phyloP scores from a whole-genome alignment of 2,113 vertebrate genomes.

The Mobula birostris region DNA sequence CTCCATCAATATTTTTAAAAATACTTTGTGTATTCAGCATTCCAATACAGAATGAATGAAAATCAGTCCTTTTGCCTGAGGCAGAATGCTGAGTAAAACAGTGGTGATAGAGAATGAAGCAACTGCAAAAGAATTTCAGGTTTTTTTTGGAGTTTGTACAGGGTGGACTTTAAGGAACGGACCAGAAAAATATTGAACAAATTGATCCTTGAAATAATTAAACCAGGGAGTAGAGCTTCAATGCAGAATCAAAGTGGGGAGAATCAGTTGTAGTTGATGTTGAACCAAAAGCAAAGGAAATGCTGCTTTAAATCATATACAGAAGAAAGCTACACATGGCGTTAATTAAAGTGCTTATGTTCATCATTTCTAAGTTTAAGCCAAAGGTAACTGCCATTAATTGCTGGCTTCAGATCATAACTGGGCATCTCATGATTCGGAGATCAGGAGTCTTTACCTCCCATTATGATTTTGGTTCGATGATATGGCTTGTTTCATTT shows the following conservation, averaged over 20 bases:
- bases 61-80: not conserved
- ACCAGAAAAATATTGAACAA: not conserved
- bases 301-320: not conserved
- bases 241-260: not conserved
- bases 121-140: not conserved
- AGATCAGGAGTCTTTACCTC: too few species aligned
- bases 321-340: not conserved
- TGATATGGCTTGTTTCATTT: not conserved
- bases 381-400: not conserved
- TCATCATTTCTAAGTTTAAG: not conserved
- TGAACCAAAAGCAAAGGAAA: not conserved
- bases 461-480: not conserved
- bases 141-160: not conserved
- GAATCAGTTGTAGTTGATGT: not conserved
- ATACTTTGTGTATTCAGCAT: not conserved
- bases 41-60: not conserved
- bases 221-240: not conserved
- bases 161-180: not conserved
- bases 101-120: not conserved
- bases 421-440: too few species aligned
- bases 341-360: not conserved
- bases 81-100: not conserved
- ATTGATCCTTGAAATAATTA: not conserved
- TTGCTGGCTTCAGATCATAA: too few species aligned
- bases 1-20: not conserved